Conservation (phyloP, 2,888 invertebrate genomes). For the Uloborus plumipes region DNA sequence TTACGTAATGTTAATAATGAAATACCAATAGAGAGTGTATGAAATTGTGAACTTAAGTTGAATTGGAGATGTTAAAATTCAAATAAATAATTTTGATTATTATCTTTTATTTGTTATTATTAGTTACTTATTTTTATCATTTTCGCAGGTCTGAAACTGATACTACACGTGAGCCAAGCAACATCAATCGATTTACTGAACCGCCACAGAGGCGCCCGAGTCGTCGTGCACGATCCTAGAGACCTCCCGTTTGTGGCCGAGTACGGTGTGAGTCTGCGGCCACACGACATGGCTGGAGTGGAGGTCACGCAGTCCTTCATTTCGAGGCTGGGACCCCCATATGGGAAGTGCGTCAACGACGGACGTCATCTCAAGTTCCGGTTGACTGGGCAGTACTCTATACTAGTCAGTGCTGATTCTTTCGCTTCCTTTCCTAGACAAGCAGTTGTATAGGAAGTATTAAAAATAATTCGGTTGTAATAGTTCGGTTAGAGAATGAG, state of each 20-base stretch:
- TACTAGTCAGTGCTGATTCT: conserved; percentile 28
- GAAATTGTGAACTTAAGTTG: too few species aligned
- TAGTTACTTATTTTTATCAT: not conserved
- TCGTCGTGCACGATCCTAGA: conserved; percentile 40
- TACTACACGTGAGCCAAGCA: conserved; percentile 27
- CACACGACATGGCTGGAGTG: conserved; percentile 45
- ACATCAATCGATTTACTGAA: conserved; percentile 32
- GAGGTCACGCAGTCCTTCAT: conserved; percentile 28
- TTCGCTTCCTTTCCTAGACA: too few species aligned
- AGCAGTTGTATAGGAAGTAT: too few species aligned
- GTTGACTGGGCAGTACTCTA: conserved; percentile 8
- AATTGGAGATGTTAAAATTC: too few species aligned
- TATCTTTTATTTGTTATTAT: too few species aligned
- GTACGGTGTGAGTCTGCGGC: conserved; percentile 34
- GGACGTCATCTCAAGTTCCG: not conserved
- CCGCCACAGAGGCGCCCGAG: conserved; percentile 34
- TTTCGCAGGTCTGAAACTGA: conserved; percentile 32
- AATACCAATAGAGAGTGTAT: too few species aligned
- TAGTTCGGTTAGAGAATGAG: too few species aligned
- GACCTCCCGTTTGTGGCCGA: conserved; percentile 50
- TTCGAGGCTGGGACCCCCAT: conserved; percentile 26
- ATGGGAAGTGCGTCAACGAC: conserved; percentile 25
- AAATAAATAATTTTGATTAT: too few species aligned
- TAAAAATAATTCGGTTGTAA: too few species aligned
- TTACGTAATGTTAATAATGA: too few species aligned